Percentiles rank a stretch among this genome's conserved stretches.
Conservation (phyloP, 2,888 invertebrate species). For the Teinopalpus imperialis region DNA sequence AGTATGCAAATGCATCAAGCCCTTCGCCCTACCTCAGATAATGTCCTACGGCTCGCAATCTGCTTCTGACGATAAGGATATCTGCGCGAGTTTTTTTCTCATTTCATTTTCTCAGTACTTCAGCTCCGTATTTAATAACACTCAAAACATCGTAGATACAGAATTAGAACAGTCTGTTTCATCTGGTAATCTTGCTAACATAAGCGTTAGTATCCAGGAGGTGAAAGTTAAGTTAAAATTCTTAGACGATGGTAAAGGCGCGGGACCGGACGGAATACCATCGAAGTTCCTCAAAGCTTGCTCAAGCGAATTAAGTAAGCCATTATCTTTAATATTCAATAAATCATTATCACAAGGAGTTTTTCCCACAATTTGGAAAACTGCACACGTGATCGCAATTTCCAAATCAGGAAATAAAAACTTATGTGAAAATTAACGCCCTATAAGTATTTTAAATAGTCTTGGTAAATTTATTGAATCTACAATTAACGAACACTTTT, state of each 20-base stretch:
- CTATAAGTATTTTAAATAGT: neutral
- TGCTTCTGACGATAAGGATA: neutral
- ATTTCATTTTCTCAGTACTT: constrained; percentile 15
- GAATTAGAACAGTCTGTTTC: neutral
- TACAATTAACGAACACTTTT: neutral
- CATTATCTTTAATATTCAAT: constrained; percentile 1
- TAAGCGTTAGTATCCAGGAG: neutral
- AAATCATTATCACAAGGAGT: constrained; percentile 2
- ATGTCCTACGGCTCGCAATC: constrained; percentile 2
- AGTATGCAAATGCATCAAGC: neutral
- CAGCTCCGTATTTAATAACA: constrained; percentile 6
- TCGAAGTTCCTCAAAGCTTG: neutral
- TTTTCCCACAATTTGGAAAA: neutral
- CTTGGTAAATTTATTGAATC: neutral
- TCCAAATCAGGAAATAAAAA: neutral
- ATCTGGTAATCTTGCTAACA: no score
- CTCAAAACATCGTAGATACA: neutral
- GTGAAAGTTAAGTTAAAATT: constrained; percentile 7
- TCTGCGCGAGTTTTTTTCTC: no score
- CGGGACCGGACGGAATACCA: no score
- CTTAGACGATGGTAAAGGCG: constrained; percentile 8
- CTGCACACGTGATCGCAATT: neutral
- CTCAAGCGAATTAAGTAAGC: neutral
- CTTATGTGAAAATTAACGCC: neutral
- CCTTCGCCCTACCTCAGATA: neutral